Conservation (phyloP, 2,113 vertebrate species). For the Charadrius vociferus region DNA sequence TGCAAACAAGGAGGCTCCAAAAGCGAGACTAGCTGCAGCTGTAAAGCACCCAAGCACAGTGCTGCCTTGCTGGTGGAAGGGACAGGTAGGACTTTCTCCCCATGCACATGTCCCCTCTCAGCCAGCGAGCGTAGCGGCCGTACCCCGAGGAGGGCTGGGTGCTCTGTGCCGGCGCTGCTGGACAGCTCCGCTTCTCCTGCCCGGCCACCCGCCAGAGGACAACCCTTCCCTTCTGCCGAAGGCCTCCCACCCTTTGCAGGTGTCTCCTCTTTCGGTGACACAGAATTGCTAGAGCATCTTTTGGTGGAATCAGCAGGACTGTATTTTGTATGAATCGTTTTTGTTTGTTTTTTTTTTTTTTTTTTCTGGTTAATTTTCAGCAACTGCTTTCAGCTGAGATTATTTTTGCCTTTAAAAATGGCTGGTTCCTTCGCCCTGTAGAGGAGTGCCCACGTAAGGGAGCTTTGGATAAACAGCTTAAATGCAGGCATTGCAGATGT, state of each 20-base stretch:
- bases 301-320: neutral
- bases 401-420: neutral
- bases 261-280: neutral
- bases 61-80: neutral
- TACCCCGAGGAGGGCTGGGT: neutral
- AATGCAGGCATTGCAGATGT: neutral
- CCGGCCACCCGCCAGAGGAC: neutral
- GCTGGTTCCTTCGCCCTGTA: neutral
- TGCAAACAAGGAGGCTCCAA: neutral
- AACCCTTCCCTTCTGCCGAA: neutral
- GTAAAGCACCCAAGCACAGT: neutral
- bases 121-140: fast-evolving
- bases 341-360: no score
- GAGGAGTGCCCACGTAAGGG: fast-evolving
- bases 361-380: neutral
- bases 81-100: neutral
- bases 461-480: neutral
- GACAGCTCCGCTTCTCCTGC: constrained; percentile 60
- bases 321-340: neutral
- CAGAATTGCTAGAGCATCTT: neutral
- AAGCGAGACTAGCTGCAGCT: neutral
- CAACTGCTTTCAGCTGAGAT: neutral
- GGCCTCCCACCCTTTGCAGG: neutral
- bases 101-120: neutral
- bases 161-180: constrained; percentile 27